Evolutionary conservation across 2,888 invertebrate genomes (phyloP), one percentile per base, ranked within the genome.

Genomic region (Diaprepes abbreviatus): DNA sequence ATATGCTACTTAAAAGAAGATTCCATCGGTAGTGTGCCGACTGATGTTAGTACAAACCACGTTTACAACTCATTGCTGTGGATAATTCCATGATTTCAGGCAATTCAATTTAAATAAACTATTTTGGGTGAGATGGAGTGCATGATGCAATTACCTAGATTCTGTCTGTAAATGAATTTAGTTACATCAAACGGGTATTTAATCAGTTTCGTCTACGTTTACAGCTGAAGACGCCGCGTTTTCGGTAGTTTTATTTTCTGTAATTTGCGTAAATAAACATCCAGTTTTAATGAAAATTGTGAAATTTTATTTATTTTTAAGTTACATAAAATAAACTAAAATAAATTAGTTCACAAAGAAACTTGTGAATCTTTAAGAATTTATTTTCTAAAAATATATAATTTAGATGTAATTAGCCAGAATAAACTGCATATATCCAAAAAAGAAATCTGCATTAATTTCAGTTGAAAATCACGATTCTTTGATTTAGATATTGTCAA

Each of bases 101-200:
- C 14, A 58, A 43, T 58, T 43, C 58, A 43, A 58, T 58, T 58
- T 58, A 43, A 58, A 43, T 43, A 58, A 58, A 43, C 31, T 58
- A 58, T 40, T 58, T 40, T 40, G 43, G 28, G 58, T 28, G 21
- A 24, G 40, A 58, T 43, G 43, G 58, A 58, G 58, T 14, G 58
- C 16, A 31, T 43, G 58, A 58, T 58, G 31, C 12, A 58, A 43
- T 58, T 43, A 43, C 43, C 43, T 28, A 36, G 40, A 58, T 40
- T 19, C 19, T 31, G 43, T 43, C 21, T 58, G 31, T 19, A 10
- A 58, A 31, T 14, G 19, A 54, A 54, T 54, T 54, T 33, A 52
- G 17, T 52, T 48, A 48, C 48, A 28, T 48, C 24, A 12, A 48
- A 14, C 24, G 28, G 12, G 48, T 28, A 28, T 28, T 28, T 28